Percentiles rank a stretch among this genome's conserved stretches.
Evolutionary conservation across 2,797 vertebrate species (phyloP).

Genomic region (Manis javanica): DNA sequence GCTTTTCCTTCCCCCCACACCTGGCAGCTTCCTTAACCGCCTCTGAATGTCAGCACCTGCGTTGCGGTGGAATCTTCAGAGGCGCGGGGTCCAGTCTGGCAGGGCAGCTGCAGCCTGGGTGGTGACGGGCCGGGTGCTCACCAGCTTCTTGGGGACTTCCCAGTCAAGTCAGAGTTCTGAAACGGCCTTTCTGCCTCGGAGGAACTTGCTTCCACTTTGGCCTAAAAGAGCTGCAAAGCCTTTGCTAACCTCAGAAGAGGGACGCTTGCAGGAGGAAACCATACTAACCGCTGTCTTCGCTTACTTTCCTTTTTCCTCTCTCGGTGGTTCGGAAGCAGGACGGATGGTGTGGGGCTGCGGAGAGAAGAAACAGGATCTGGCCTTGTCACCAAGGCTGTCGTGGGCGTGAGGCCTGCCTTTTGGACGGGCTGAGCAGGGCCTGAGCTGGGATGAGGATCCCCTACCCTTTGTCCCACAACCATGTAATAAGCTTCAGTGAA

Average conservation of each 20-base stretch:
- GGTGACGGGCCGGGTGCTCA: not conserved
- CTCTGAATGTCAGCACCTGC: not conserved
- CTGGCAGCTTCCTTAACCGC: not conserved
- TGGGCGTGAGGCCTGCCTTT: not conserved
- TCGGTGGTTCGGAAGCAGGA: not conserved
- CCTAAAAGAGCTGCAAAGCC: not conserved
- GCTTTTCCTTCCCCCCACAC: not conserved
- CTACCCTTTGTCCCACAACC: accelerated
- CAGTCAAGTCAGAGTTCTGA: not conserved
- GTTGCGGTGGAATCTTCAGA: not conserved
- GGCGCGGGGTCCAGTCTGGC: not conserved
- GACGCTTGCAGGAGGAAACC: not conserved
- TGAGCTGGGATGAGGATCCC: not conserved
- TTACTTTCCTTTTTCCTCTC: not conserved
- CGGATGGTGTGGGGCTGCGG: not conserved
- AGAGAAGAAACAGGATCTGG: not conserved
- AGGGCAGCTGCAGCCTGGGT: not conserved
- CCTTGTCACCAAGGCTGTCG: not conserved
- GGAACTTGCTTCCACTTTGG: not conserved
- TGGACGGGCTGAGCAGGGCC: not conserved
- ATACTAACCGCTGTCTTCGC: not conserved
- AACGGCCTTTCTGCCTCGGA: not conserved
- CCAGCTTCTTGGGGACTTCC: not conserved
- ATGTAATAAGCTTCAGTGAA: not conserved
- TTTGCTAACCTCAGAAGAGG: not conserved